These are phyloP conservation scores for Sphaerodactylus townsendi DNA, from an alignment of 2,113 vertebrate species.

Conservation along the genomic window DNA sequence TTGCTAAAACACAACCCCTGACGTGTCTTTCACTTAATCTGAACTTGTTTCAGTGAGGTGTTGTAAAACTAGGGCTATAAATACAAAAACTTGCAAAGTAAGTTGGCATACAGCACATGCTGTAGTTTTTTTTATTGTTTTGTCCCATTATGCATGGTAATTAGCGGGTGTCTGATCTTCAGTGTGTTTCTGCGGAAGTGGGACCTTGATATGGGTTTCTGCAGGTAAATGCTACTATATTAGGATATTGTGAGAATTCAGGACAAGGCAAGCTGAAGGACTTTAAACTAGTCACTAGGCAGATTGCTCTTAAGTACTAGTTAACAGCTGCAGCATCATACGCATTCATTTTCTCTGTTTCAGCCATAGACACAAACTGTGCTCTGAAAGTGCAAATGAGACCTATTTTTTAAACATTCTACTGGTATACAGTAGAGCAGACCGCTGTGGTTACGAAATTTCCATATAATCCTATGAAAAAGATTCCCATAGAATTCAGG, in stretches of 20 bases:
- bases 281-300: background rate
- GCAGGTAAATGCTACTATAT: background rate
- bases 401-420: background rate
- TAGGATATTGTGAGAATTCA: background rate
- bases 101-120: background rate
- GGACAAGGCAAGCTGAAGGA: background rate
- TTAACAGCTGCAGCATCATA: background rate
- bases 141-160: background rate
- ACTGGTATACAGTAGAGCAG: background rate
- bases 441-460: background rate
- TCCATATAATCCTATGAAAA: background rate
- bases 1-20: background rate
- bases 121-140: background rate
- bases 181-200: background rate
- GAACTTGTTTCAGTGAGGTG: fast-evolving
- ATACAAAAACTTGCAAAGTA: background rate
- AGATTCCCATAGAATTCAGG: no score
- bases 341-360: background rate
- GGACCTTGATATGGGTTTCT: background rate
- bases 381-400: background rate
- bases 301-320: background rate
- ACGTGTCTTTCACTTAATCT: background rate
- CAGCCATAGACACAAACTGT: background rate
- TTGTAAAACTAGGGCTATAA: background rate
- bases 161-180: background rate